phyloP scores from a whole-genome alignment of 2,113 vertebrate genomes.

The Heptranchias perlo region DNA sequence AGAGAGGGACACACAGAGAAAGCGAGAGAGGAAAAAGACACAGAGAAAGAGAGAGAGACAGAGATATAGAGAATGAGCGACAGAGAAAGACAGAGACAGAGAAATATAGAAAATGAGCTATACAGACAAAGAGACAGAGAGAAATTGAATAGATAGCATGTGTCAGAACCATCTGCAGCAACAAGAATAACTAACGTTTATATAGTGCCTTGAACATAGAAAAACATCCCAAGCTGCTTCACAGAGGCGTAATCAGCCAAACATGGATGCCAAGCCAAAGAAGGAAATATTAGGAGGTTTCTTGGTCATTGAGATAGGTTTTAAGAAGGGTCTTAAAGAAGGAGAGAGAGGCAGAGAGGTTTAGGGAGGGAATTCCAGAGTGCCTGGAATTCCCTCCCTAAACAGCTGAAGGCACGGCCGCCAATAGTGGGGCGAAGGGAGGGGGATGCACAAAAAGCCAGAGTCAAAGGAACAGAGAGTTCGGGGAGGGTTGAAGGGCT shows the following conservation, averaged over 20 bases:
- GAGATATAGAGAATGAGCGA: too few species aligned
- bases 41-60: not conserved
- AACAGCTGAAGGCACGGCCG: not conserved
- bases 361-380: not conserved
- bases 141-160: not conserved
- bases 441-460: not conserved
- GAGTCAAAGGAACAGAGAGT: not conserved
- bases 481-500: not conserved
- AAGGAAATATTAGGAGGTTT: not conserved
- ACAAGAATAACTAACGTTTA: not conserved
- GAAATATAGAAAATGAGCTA: not conserved
- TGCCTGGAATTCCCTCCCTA: too few species aligned
- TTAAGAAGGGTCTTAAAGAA: not conserved
- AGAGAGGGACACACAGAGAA: not conserved
- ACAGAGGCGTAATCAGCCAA: not conserved
- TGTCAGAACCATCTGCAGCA: not conserved
- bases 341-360: not conserved
- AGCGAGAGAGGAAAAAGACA: not conserved
- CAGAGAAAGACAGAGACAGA: not conserved
- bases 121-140: not conserved
- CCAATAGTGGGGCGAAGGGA: too few species aligned
- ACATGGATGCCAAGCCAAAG: not conserved
- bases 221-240: not conserved
- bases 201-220: not conserved
- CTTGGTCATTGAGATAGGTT: not conserved